phyloP scores from a whole-genome alignment of 1,140 invertebrate genomes.

The Ylistrum balloti region DNA sequence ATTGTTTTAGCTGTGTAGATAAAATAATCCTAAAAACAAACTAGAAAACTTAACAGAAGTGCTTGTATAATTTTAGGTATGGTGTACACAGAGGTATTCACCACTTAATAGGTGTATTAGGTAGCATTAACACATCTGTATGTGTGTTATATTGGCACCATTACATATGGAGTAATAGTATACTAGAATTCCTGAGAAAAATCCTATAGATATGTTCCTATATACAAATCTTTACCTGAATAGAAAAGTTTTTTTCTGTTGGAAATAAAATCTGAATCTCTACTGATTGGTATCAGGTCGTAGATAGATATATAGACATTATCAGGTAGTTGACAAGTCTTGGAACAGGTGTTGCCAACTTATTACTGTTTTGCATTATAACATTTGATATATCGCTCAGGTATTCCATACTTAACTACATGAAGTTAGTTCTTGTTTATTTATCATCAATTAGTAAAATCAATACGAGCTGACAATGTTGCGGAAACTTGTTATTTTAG shows the following conservation, averaged over 20 bases:
- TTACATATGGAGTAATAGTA: neutral
- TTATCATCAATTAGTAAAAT: too few relatives aligned
- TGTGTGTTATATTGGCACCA: neutral
- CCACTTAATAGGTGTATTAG: conserved; percentile 11
- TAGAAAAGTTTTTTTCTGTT: neutral
- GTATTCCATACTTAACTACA: too few relatives aligned
- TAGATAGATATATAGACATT: neutral
- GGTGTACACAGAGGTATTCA: neutral
- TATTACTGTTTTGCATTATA: neutral
- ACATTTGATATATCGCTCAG: neutral
- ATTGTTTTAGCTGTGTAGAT: neutral
- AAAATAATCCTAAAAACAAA: neutral
- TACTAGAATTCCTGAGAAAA: too few relatives aligned
- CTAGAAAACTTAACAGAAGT: neutral
- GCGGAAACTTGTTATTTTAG: too few relatives aligned
- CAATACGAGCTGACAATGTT: too few relatives aligned
- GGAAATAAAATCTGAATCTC: too few relatives aligned
- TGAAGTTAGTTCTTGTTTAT: too few relatives aligned
- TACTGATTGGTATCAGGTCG: neutral
- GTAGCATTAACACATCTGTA: neutral
- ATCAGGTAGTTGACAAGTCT: neutral
- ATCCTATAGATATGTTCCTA: too few relatives aligned
- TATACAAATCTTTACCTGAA: neutral
- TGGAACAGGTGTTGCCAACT: neutral
- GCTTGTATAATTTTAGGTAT: neutral